Conservation (phyloP, 2,888 invertebrate genomes). For the Gryllus longicercus region DNA sequence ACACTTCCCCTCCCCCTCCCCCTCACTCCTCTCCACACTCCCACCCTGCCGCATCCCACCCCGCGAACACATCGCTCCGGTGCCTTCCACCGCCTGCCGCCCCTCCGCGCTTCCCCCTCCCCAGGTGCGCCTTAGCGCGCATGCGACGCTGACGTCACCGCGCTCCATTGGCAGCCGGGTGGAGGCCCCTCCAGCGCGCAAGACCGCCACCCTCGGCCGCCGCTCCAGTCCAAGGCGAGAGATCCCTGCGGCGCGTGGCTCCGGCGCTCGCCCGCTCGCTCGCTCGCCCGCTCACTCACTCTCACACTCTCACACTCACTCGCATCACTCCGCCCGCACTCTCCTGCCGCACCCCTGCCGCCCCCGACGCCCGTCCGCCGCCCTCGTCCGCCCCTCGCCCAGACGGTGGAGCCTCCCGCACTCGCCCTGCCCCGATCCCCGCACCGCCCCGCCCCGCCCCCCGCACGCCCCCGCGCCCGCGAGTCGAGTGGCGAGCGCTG, state of each 20-base stretch:
- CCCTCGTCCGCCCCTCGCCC: not conserved
- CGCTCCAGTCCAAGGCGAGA: slow-evolving; percentile 11
- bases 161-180: not conserved
- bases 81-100: not conserved
- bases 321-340: not conserved
- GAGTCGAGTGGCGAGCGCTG: not conserved
- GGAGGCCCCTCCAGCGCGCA: not conserved
- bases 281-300: not conserved
- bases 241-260: slow-evolving; percentile 4
- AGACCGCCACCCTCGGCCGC: not conserved
- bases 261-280: not conserved
- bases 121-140: not conserved
- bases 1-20: too few relatives aligned
- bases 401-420: too few relatives aligned
- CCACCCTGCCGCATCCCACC: too few relatives aligned
- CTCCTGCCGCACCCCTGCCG: not conserved
- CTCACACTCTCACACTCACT: not conserved
- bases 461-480: not conserved
- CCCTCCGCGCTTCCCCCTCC: not conserved
- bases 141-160: slow-evolving; percentile 20
- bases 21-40: too few relatives aligned
- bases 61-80: not conserved
- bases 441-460: not conserved
- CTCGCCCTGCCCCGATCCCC: not conserved
- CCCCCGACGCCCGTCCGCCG: not conserved